Evolutionary conservation across 2,113 vertebrate species (phyloP), one percentile per base, ranked within the genome.

Genomic region (Cercocebus atys): DNA sequence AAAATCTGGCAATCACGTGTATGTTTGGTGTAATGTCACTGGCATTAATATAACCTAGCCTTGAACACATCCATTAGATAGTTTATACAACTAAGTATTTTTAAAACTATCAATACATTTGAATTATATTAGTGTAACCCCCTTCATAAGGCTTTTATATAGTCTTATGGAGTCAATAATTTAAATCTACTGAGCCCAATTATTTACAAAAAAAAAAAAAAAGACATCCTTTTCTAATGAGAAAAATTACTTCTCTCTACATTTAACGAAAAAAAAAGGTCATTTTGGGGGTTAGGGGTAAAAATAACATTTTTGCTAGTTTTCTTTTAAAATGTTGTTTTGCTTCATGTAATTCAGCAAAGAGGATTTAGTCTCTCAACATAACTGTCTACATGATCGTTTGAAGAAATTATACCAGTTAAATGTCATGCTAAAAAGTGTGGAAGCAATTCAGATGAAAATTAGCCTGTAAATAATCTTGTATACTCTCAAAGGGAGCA

Each of bases 401-500:
- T 97, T 97, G 89, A 96, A 97, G 88, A 94, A 98, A 96, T 97
- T 98, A 97, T 83, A 88, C 66, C 95, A 97, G 93, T 73, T 97
- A 96, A 95, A 97, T 97, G 78, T 97, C 81, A 98, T 92, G 70
- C 70, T 72, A 68, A 72, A 94, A 97, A 85, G 55, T 57, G 4
- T 38, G 96, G 90, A 92, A 97, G 93, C 97, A 97, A 98, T 97
- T 97, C 85, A 95, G 94, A 97, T 90, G 72, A 94, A 97, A 97
- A 96, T 89, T 93, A 97, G 47, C 25, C 88, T 88, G 84, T 97
- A 98, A 98, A 98, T 98, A 98, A 97, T 88, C 85, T 94, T 87
- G 79, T 9, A 22, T 83, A 50, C 64, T 89, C 96, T 78, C 86
- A 94, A 91, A 98, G 96, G 96, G 98, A 97, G 88, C 93, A 93